phyloP scores from a whole-genome alignment of 2,888 invertebrate species.

The Andrena fulva region DNA sequence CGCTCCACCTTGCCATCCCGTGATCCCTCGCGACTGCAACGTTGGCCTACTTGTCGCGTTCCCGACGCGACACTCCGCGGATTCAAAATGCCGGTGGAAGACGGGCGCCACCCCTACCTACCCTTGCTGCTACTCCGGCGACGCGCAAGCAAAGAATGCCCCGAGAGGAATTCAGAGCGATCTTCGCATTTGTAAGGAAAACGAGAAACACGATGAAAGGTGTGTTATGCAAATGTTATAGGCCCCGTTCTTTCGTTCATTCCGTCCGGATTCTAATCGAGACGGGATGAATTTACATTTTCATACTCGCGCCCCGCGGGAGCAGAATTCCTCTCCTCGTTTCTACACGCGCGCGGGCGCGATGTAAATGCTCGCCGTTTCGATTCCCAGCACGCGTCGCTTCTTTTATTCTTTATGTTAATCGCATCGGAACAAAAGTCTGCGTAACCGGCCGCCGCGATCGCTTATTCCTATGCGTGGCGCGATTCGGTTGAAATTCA shows the following conservation, averaged over 20 bases:
- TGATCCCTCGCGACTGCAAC: constrained; percentile 17
- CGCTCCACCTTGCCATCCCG: constrained; percentile 19
- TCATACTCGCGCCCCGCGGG: constrained; percentile 37
- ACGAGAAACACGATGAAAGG: constrained; percentile 34
- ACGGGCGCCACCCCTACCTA: background rate
- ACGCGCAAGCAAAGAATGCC: constrained; percentile 28
- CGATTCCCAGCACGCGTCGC: constrained; percentile 54
- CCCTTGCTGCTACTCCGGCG: constrained; percentile 10
- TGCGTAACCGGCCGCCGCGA: constrained; percentile 27
- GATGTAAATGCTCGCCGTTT: constrained; percentile 45
- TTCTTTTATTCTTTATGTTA: constrained; percentile 61
- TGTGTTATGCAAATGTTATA: constrained; percentile 48
- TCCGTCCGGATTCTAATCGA: constrained; percentile 49
- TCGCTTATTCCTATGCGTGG: constrained; percentile 67
- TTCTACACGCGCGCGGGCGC: constrained; percentile 49
- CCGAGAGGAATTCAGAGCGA: constrained; percentile 47
- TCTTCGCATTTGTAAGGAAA: background rate
- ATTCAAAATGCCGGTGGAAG: background rate
- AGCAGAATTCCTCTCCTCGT: constrained; percentile 38
- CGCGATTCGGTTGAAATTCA: constrained; percentile 62
- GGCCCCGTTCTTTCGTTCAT: constrained; percentile 3
- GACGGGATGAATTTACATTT: constrained; percentile 55
- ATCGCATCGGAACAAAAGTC: constrained; percentile 49
- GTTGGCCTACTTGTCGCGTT: background rate
- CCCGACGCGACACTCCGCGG: background rate